Base-by-base conservation (phyloP, 1,140 invertebrate genomes). In the Aphelenchoides fujianensis region DNA sequence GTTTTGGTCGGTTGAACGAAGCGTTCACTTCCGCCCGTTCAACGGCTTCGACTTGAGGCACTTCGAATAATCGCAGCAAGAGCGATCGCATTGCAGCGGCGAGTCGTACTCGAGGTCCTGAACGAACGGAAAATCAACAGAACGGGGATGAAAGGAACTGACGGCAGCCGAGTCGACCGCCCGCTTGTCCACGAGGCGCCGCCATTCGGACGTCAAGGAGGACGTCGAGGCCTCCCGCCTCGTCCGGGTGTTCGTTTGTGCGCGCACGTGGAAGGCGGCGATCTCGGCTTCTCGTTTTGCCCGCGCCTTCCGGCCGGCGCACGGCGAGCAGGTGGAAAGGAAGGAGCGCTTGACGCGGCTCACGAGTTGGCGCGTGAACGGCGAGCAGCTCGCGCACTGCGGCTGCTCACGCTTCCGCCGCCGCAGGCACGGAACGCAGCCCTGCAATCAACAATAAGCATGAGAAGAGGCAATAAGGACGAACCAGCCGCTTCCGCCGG, bases 381-480 rank as follows among this genome's bases (percentile, higher is more conserved):
- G 55, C 34, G 55, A 59, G 34, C 55, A 59, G 12, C 23, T 27
- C 28, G 5, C 5, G 55, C 55, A 59, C 34, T 19, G 55, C 5
- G 55, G 55, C 55, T 59, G 55, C 34, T 59, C 55, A 5, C 55
- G 5, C 55, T 59, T 59, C 5, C 34, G 64, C 72, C 69, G 19
- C 72, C 67, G 5, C 7, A 72, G 32, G 74, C 70, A 72, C 23
- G 70, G 70, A 7, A 72, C 71, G 68, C 70, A 72, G 3, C 30
- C 31, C 69, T 55, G 30, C 73, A 72, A 63, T 30, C 23, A 48
- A 48, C 12, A 48, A 48, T 23, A 16, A 48, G 23, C 12, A 48
- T 23, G 41, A 16, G n/a, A 72, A 63, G 32, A 16, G 23, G 23
- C 12, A 48, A 48, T 23, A 16, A 48, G 23, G 23, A 48, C 41